Conservation (phyloP, 2,113 vertebrate genomes). For the Centropristis striata region DNA sequence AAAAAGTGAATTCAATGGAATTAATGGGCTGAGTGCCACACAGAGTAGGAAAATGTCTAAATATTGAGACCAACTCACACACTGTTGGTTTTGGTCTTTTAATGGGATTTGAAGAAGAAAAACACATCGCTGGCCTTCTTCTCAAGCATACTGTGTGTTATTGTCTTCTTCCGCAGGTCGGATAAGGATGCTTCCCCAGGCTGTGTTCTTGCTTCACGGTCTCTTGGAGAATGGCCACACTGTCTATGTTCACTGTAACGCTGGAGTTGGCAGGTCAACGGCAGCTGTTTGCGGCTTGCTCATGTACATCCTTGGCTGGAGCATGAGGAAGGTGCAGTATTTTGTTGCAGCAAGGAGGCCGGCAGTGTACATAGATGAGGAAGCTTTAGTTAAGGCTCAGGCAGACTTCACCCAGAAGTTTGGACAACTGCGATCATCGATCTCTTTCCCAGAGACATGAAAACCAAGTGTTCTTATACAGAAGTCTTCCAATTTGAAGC, state of each 20-base stretch:
- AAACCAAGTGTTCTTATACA: not conserved
- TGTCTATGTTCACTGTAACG: conserved; percentile 97
- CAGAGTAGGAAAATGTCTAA: no score
- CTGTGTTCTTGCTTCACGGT: conserved; percentile 92
- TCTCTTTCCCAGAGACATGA: conserved; percentile 73
- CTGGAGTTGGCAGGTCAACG: conserved; percentile 94
- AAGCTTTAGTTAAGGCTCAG: conserved; percentile 89
- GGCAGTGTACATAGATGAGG: conserved; percentile 94
- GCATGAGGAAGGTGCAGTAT: conserved; percentile 92
- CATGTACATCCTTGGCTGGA: conserved; percentile 93
- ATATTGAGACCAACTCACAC: not conserved
- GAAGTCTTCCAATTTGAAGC: not conserved
- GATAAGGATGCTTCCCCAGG: conserved; percentile 94
- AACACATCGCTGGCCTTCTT: not conserved
- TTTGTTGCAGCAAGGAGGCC: conserved; percentile 90
- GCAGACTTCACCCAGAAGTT: conserved; percentile 93
- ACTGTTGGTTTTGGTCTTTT: not conserved
- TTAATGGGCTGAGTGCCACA: no score
- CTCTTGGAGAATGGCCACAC: conserved; percentile 94
- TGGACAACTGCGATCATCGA: conserved; percentile 85
- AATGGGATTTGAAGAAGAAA: not conserved
- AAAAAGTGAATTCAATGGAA: not conserved
- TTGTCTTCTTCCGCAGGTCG: conserved; percentile 85
- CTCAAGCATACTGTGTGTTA: not conserved
- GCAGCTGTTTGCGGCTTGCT: conserved; percentile 94